A percentile compares a stretch with the other conserved stretches of the same genome.
Evolutionary conservation across 2,113 vertebrate genomes (phyloP).

Genomic region (Oxyura jamaicensis): DNA sequence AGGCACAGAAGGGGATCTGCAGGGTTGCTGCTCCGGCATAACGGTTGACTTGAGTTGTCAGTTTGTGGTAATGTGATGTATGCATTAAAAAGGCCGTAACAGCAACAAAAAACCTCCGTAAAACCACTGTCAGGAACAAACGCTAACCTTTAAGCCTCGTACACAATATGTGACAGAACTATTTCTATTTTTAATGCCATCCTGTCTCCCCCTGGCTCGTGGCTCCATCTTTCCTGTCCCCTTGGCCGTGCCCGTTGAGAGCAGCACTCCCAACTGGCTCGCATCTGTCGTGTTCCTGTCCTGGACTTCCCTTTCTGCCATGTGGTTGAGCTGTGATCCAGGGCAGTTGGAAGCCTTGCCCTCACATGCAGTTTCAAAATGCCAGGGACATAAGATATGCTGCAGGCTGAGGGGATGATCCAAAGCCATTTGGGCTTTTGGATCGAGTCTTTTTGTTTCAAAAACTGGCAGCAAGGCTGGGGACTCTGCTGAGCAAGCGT

Average conservation of each 20-base stretch:
- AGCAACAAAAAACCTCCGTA: not conserved
- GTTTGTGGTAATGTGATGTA: slow-evolving; percentile 36
- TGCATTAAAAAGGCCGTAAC: not conserved
- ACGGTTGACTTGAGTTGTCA: slow-evolving; percentile 52
- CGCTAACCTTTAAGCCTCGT: not conserved
- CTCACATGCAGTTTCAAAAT: not conserved
- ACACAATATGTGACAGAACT: not conserved
- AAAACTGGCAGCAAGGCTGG: slow-evolving; percentile 26
- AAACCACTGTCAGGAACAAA: not conserved
- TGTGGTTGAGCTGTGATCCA: slow-evolving; percentile 40
- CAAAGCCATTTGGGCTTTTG: slow-evolving; percentile 48
- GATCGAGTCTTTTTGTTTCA: slow-evolving; percentile 11
- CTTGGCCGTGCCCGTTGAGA: not conserved
- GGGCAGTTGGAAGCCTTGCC: slow-evolving; percentile 26
- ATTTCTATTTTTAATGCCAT: not conserved
- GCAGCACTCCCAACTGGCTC: slow-evolving; percentile 40
- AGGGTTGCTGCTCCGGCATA: not conserved
- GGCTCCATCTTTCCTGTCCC: not conserved
- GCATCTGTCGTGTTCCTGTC: slow-evolving; percentile 51
- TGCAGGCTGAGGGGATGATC: slow-evolving; percentile 39
- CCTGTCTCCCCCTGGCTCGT: not conserved
- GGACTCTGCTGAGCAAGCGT: not conserved
- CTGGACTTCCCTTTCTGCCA: slow-evolving; percentile 25
- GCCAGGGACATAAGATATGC: slow-evolving; percentile 37
- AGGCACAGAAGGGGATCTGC: slow-evolving; percentile 48